Percentiles rank a stretch among this genome's conserved stretches.
phyloP scores from a whole-genome alignment of 2,797 vertebrate genomes.

The Cephalopachus bancanus region DNA sequence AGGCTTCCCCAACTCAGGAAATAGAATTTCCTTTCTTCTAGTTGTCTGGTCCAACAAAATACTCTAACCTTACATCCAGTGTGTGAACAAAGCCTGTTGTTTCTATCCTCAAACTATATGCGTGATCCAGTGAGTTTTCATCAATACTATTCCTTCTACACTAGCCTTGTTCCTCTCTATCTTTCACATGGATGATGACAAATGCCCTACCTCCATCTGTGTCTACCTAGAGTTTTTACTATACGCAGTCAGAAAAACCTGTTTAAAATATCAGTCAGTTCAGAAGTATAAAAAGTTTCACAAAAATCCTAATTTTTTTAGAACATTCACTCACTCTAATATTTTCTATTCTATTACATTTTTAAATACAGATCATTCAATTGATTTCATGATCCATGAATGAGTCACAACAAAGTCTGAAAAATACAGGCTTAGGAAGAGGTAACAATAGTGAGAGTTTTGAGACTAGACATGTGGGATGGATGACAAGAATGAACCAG shows the following conservation, averaged over 20 bases:
- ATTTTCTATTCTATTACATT: background rate
- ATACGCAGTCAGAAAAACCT: background rate
- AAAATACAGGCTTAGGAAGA: background rate
- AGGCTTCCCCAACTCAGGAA: background rate
- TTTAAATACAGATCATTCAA: background rate
- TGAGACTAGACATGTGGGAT: background rate
- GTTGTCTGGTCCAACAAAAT: background rate
- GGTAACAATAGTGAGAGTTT: background rate
- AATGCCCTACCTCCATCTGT: background rate
- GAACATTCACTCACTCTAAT: background rate
- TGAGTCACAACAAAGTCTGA: background rate
- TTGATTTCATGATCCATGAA: background rate
- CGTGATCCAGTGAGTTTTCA: background rate
- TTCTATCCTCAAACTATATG: background rate
- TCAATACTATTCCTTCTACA: background rate
- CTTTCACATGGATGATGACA: background rate
- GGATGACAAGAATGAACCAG: background rate
- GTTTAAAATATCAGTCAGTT: background rate
- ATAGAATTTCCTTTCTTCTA: background rate
- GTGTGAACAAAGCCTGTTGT: background rate
- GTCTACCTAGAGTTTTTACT: background rate
- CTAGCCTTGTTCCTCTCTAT: background rate
- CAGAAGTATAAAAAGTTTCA: background rate
- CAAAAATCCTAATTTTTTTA: slow-evolving; percentile 21
- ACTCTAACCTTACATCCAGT: background rate